These are phyloP conservation scores for Huso huso DNA, from an alignment of 2,797 vertebrate species.

Conservation along the genomic window DNA sequence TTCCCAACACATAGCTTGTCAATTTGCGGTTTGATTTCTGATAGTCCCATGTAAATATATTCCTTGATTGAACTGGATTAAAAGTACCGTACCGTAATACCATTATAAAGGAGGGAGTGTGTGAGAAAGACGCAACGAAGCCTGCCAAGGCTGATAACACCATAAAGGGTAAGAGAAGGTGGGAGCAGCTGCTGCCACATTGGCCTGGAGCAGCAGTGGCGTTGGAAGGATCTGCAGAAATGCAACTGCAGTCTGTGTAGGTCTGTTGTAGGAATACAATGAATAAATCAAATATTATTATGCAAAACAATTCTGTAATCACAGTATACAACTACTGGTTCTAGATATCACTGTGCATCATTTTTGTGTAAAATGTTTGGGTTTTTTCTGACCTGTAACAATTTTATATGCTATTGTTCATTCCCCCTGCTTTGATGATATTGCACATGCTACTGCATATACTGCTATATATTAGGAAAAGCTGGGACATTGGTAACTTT, in stretches of 20 bases:
- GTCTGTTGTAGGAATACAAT: constrained; percentile 43
- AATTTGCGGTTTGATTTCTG: no score
- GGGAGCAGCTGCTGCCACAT: constrained; percentile 60
- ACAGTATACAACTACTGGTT: no score
- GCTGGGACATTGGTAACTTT: no score
- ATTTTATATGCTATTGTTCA: no score
- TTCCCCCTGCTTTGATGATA: no score
- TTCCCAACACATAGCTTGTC: no score
- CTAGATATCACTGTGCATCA: no score
- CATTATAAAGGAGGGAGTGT: constrained; percentile 84
- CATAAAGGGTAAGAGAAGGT: constrained; percentile 71
- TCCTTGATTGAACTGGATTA: neutral
- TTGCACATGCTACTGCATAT: no score
- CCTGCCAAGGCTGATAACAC: constrained; percentile 59
- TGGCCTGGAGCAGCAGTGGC: constrained; percentile 42
- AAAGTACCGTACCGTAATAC: constrained; percentile 71
- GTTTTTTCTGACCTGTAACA: no score
- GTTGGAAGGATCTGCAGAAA: accelerated
- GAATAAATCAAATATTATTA: neutral
- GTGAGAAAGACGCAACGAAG: constrained; percentile 61
- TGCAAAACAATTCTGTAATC: no score
- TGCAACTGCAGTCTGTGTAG: constrained; percentile 70
- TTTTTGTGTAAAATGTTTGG: no score
- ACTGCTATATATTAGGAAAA: no score
- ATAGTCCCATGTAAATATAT: neutral